Conservation (phyloP, 1,140 invertebrate genomes). For the Anadara kagoshimensis region DNA sequence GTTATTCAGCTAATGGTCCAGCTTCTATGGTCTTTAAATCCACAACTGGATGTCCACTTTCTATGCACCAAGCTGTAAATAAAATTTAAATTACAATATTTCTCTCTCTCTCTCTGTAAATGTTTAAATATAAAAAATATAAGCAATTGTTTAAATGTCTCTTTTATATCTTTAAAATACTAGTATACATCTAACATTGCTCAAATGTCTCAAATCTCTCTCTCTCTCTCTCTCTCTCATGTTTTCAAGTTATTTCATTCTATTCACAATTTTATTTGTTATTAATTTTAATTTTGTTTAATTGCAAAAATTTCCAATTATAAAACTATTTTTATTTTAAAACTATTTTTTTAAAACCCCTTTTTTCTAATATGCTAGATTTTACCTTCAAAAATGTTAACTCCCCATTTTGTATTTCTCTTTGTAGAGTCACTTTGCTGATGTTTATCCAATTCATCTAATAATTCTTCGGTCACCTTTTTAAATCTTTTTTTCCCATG, state of each 20-base stretch:
- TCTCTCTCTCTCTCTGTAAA: too few relatives aligned
- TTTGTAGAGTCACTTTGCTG: constrained; percentile 7
- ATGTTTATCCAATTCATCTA: not conserved
- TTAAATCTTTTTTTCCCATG: too few relatives aligned
- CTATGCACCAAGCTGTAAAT: constrained; percentile 4
- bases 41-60: not conserved
- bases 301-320: not conserved
- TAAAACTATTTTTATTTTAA: not conserved
- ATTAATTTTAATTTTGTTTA: not conserved
- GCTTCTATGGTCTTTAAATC: not conserved
- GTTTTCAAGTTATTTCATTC: not conserved
- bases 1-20: not conserved
- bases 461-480: not conserved
- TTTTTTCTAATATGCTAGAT: too few relatives aligned
- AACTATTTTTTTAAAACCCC: not conserved
- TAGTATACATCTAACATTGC: too few relatives aligned
- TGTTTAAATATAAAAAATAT: too few relatives aligned
- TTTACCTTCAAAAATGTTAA: not conserved
- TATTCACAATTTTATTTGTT: not conserved
- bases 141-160: too few relatives aligned
- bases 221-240: too few relatives aligned
- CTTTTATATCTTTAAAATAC: too few relatives aligned
- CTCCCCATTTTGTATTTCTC: constrained; percentile 6
- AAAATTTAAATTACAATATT: not conserved
- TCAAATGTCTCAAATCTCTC: too few relatives aligned